These are phyloP conservation scores for Daubentonia madagascariensis DNA, from an alignment of 2,113 vertebrate genomes.

Conservation along the genomic window DNA sequence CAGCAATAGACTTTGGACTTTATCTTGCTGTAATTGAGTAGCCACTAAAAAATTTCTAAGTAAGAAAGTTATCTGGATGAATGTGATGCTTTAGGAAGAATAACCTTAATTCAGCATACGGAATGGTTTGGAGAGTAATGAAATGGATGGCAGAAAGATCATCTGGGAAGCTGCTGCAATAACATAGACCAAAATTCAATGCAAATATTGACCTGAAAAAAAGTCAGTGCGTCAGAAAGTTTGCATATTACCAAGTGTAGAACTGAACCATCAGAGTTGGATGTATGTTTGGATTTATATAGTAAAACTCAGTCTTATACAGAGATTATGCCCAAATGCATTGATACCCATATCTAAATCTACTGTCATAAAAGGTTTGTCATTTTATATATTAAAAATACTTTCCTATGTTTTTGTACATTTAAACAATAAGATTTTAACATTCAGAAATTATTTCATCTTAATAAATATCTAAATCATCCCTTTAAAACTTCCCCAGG, in stretches of 20 bases:
- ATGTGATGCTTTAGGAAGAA: background rate
- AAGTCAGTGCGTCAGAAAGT: background rate
- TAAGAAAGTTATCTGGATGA: conserved; percentile 31
- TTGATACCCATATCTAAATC: background rate
- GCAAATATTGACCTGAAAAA: conserved; percentile 13
- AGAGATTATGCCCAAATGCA: background rate
- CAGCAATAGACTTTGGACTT: background rate
- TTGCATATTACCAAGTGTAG: background rate
- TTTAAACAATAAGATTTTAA: conserved; percentile 8
- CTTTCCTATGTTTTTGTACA: background rate
- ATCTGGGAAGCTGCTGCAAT: conserved; percentile 2
- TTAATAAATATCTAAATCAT: conserved; percentile 27
- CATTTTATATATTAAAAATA: conserved; percentile 25
- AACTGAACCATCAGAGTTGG: background rate
- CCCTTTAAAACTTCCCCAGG: conserved; percentile 34
- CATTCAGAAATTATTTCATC: conserved; percentile 46
- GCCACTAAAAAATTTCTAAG: conserved; percentile 36
- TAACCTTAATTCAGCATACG: background rate
- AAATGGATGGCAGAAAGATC: conserved; percentile 5
- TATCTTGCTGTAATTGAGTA: background rate
- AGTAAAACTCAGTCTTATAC: background rate
- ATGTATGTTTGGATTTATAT: background rate
- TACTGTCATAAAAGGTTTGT: background rate
- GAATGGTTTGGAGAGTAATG: background rate
- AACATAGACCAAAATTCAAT: background rate